These are phyloP conservation scores for Trachurus trachurus DNA, from an alignment of 2,797 vertebrate genomes.

Conservation along the genomic window DNA sequence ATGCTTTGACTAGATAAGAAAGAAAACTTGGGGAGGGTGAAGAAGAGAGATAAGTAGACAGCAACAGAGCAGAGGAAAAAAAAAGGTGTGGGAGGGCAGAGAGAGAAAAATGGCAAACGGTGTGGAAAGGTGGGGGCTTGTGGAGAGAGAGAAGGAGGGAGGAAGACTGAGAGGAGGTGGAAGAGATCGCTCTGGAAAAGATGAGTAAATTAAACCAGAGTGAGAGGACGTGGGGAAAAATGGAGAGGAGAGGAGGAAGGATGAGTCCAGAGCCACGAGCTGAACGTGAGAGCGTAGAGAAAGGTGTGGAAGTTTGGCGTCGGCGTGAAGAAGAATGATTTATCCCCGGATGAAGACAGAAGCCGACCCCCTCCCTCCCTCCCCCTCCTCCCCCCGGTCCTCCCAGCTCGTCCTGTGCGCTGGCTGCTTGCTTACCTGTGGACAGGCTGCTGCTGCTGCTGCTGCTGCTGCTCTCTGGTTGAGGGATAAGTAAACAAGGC, in stretches of 20 bases:
- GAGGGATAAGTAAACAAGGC: slow-evolving; percentile 73
- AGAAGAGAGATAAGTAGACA: slow-evolving; percentile 43
- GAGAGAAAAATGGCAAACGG: slow-evolving; percentile 18
- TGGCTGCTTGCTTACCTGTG: slow-evolving; percentile 54
- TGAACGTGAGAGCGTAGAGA: slow-evolving; percentile 23
- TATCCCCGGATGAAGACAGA: slow-evolving; percentile 56
- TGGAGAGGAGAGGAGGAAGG: slow-evolving; percentile 28
- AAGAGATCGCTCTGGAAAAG: slow-evolving; percentile 45
- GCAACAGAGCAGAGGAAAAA: slow-evolving; percentile 13
- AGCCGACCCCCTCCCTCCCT: background rate
- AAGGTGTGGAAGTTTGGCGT: slow-evolving; percentile 50
- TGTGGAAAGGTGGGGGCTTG: background rate
- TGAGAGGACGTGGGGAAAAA: slow-evolving; percentile 9
- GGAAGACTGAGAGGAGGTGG: slow-evolving; percentile 1
- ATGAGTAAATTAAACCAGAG: slow-evolving; percentile 57
- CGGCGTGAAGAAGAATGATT: slow-evolving; percentile 53
- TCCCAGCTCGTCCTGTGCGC: slow-evolving; percentile 27
- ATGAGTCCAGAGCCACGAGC: slow-evolving; percentile 20
- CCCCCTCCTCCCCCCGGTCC: background rate
- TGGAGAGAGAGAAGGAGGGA: background rate
- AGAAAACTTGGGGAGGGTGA: slow-evolving; percentile 19
- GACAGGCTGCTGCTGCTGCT: slow-evolving; percentile 54
- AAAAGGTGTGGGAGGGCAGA: slow-evolving; percentile 21
- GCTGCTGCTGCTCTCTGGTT: slow-evolving; percentile 38
- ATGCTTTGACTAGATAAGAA: slow-evolving; percentile 47